Base-by-base conservation (phyloP, 2,113 vertebrate genomes). In the Caranx ignobilis region DNA sequence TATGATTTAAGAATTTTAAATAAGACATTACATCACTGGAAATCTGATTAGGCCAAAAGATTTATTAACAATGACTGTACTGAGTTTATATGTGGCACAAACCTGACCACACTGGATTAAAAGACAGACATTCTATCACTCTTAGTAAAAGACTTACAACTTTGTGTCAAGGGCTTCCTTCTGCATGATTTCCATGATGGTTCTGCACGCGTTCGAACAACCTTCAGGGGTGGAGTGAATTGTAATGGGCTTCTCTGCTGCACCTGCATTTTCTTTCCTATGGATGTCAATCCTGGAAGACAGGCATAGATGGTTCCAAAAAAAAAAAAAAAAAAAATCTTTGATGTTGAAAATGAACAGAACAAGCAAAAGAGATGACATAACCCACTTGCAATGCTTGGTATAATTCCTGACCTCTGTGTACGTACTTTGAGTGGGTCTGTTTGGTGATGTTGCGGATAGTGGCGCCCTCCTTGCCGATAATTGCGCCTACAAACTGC, bases 131-230 rank as follows among this genome's bases (percentile, higher is more conserved):
- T 54, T 68, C 21, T 19, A 11, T 26, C 11, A 6, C 11, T 26
- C 4, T 50, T 9, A 41, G 11, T 10, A 2, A 48, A 68, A 87
- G 90, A 96, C 98, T 96, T 88, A 99, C 98, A 98, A 99, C 93
- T 99, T 99, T 54, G 97, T 99, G 93, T 99, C 98, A 60, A 97
- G 89, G 59, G 98, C 98, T 94, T 99, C 98, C 88, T 99, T 99
- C 92, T 98, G 97, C 98, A 99, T 99, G 92, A 99, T 99, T 92
- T 99, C 98, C 97, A 99, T 97, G 91, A 99, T 98, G 86, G 96
- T 97, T 84, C 94, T 96, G 91, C 98, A 99, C 88, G 98, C 97
- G 0, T 94, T 96, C 52, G 97, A 97, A 82, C 97, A 99, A 55
- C 98, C 97, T 82, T 99, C 97, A 18, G 98, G 97, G 60, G 97